A percentile compares a stretch with the other conserved stretches of the same genome.
Conservation (phyloP, 2,888 invertebrate genomes). For the Cistogaster globosa region DNA sequence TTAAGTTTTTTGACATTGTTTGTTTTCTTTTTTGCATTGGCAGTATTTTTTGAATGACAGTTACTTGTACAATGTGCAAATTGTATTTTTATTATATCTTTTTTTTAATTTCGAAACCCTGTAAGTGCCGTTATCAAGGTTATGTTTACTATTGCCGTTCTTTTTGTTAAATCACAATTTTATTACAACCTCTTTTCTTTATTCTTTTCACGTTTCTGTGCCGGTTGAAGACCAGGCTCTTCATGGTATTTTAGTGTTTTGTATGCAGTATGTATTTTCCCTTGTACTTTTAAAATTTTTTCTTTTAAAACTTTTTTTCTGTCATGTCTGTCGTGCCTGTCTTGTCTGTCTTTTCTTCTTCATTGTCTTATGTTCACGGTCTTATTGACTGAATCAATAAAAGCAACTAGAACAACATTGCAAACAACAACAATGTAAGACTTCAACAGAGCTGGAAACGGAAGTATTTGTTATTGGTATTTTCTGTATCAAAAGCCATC, state of each 20-base stretch:
- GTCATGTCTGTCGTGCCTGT: slow-evolving; percentile 37
- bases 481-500: slow-evolving; percentile 59
- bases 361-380: slow-evolving; percentile 27
- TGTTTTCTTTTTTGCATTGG: neutral
- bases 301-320: neutral
- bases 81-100: slow-evolving; percentile 27
- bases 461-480: slow-evolving; percentile 60
- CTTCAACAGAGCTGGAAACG: slow-evolving; percentile 21
- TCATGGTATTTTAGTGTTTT: slow-evolving; percentile 36
- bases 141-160: too few relatives aligned
- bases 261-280: slow-evolving; percentile 42
- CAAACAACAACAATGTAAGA: neutral
- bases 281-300: neutral
- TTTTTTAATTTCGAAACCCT: slow-evolving; percentile 59
- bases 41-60: slow-evolving; percentile 60
- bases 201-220: slow-evolving; percentile 3
- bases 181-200: neutral
- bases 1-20: slow-evolving; percentile 44
- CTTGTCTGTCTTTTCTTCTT: too few relatives aligned
- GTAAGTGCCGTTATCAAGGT: slow-evolving; percentile 70
- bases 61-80: slow-evolving; percentile 62
- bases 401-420: slow-evolving; percentile 16
- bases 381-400: slow-evolving; percentile 26
- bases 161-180: slow-evolving; percentile 32
- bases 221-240: slow-evolving; percentile 8